A percentile compares a stretch with the other conserved stretches of the same genome.
phyloP scores from a whole-genome alignment of 2,113 vertebrate genomes.

The Caranx melampygus region DNA sequence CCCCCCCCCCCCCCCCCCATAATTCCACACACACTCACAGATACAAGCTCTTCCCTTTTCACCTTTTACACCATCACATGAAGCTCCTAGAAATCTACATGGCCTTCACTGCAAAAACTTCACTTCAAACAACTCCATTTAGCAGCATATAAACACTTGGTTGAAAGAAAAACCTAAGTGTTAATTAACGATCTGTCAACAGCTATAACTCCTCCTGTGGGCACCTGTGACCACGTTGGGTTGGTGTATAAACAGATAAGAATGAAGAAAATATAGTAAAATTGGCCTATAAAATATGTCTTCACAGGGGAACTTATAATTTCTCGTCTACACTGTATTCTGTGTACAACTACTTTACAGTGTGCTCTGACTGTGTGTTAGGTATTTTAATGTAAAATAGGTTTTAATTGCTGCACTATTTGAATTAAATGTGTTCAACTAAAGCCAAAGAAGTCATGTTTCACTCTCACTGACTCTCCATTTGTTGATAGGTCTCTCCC shows the following conservation, averaged over 20 bases:
- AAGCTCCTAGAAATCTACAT: background rate
- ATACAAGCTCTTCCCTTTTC: background rate
- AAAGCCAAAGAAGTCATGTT: conserved; percentile 2
- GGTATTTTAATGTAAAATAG: background rate
- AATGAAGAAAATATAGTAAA: background rate
- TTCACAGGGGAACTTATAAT: background rate
- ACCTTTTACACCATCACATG: background rate
- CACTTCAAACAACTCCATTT: background rate
- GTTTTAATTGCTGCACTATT: background rate
- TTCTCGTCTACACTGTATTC: background rate
- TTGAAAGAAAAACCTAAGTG: background rate
- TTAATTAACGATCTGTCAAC: background rate
- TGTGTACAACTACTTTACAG: background rate
- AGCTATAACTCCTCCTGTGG: background rate
- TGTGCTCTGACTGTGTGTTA: background rate
- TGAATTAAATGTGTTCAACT: background rate
- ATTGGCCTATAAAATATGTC: background rate
- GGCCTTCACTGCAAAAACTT: background rate
- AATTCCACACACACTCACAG: background rate
- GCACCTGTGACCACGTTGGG: background rate
- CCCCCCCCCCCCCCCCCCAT: background rate
- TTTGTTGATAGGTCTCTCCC: conserved; percentile 22
- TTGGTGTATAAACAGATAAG: background rate
- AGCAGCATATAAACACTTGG: background rate
- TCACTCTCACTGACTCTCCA: conserved; percentile 1